Conservation (phyloP, 1,140 invertebrate species). For the Ceratina calcarata region DNA sequence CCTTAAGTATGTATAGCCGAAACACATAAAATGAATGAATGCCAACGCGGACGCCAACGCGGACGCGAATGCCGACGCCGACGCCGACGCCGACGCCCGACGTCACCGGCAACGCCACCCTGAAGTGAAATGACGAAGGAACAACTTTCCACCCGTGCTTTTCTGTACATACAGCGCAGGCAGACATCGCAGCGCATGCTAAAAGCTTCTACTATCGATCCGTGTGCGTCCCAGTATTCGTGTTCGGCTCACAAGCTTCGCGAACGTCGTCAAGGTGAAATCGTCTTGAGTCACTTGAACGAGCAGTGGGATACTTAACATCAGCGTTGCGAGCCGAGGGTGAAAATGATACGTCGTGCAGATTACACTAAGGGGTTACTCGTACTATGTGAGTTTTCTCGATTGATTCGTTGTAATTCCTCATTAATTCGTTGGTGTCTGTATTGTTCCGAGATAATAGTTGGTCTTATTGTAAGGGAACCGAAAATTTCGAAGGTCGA, state of each 20-base stretch:
- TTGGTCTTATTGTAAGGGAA: no score
- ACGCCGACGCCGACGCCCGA: conserved; percentile 22
- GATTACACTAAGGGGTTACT: conserved; percentile 48
- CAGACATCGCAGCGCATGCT: conserved; percentile 61
- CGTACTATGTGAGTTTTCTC: conserved; percentile 58
- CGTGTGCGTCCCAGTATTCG: conserved; percentile 47
- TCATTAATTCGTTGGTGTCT: not conserved
- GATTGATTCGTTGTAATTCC: not conserved
- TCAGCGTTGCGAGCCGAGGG: not conserved
- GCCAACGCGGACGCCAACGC: not conserved
- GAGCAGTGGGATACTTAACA: no score
- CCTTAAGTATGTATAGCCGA: not conserved
- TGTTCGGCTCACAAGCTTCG: conserved; percentile 55
- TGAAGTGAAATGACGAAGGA: not conserved
- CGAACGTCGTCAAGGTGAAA: conserved; percentile 56
- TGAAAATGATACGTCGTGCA: conserved; percentile 45
- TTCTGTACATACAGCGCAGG: not conserved
- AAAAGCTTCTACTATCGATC: conserved; percentile 63
- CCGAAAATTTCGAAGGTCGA: no score
- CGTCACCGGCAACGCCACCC: conserved; percentile 31
- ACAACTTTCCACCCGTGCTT: not conserved
- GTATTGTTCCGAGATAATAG: no score
- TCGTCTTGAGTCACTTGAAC: conserved; percentile 1
- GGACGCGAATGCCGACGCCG: conserved; percentile 1
- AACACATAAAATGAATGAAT: conserved; percentile 45